Evolutionary conservation across 2,888 invertebrate genomes (phyloP).

Genomic region (Epinotia bilunana): DNA sequence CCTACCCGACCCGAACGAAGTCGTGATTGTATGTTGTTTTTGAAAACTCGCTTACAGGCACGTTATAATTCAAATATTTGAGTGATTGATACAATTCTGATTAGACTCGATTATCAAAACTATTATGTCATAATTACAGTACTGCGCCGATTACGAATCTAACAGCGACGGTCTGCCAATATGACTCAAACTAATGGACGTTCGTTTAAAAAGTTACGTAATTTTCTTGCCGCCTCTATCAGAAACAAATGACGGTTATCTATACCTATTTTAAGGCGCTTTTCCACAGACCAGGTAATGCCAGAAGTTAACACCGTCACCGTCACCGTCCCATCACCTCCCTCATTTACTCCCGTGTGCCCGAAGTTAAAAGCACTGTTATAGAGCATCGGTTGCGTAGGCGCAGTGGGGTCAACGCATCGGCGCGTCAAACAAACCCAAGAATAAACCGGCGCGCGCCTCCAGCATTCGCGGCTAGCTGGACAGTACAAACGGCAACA

Average conservation of each 20-base stretch:
- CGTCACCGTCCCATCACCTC: neutral
- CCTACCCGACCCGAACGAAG: neutral
- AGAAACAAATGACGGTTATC: neutral
- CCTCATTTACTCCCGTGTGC: neutral
- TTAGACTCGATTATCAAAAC: neutral
- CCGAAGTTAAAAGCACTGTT: slow-evolving; percentile 1
- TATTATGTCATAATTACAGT: too few relatives aligned
- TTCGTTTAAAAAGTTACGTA: too few relatives aligned
- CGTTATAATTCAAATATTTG: neutral
- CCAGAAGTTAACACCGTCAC: too few relatives aligned
- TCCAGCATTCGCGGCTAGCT: slow-evolving; percentile 69
- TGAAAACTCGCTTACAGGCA: too few relatives aligned
- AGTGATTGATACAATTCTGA: neutral
- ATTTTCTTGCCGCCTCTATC: too few relatives aligned
- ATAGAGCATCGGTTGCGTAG: slow-evolving; percentile 1
- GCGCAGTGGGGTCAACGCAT: slow-evolving; percentile 76
- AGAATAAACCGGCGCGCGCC: slow-evolving; percentile 83
- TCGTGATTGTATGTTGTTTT: too few relatives aligned
- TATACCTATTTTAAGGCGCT: neutral
- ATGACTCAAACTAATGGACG: too few relatives aligned
- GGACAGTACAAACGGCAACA: neutral
- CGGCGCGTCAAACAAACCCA: slow-evolving; percentile 80
- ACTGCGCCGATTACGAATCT: too few relatives aligned
- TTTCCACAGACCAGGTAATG: neutral
- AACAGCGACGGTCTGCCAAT: too few relatives aligned